A percentile compares a stretch with the other conserved stretches of the same genome.
Evolutionary conservation across 2,888 invertebrate species (phyloP).

Genomic region (Caenorhabditis drosophilae): DNA sequence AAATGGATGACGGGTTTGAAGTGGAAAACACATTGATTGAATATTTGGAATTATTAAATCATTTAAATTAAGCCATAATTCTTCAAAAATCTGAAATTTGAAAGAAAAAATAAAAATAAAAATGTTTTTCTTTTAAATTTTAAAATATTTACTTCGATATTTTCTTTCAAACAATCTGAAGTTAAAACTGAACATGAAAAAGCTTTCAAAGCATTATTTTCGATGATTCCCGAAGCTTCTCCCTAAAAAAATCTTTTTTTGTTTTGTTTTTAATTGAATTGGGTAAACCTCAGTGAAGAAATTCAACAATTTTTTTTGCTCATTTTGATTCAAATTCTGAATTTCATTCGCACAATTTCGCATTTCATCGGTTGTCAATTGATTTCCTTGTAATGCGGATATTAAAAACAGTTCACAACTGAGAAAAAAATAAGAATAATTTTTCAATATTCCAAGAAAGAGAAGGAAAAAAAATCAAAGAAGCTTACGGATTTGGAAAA

Average conservation of each 20-base stretch:
- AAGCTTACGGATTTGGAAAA: background rate
- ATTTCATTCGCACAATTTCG: background rate
- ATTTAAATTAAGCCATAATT: background rate
- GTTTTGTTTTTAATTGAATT: too few relatives aligned
- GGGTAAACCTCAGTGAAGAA: background rate
- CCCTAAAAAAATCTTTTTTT: background rate
- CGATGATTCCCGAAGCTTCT: background rate
- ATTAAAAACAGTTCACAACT: background rate
- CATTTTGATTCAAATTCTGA: background rate
- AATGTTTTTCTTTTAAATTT: background rate
- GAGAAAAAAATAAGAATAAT: background rate
- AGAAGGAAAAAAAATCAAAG: background rate
- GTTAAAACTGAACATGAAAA: background rate
- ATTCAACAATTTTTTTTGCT: background rate
- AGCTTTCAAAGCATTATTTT: background rate
- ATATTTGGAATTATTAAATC: background rate
- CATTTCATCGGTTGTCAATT: background rate
- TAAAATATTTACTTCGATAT: background rate
- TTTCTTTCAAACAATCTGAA: background rate
- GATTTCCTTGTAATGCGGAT: background rate
- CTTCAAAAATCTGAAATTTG: background rate
- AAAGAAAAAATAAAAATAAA: too few relatives aligned
- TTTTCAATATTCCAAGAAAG: too few relatives aligned
- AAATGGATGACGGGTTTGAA: background rate
- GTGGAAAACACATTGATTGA: background rate